Evolutionary conservation across 1,140 invertebrate genomes (phyloP).

Genomic region (Battus philenor): DNA sequence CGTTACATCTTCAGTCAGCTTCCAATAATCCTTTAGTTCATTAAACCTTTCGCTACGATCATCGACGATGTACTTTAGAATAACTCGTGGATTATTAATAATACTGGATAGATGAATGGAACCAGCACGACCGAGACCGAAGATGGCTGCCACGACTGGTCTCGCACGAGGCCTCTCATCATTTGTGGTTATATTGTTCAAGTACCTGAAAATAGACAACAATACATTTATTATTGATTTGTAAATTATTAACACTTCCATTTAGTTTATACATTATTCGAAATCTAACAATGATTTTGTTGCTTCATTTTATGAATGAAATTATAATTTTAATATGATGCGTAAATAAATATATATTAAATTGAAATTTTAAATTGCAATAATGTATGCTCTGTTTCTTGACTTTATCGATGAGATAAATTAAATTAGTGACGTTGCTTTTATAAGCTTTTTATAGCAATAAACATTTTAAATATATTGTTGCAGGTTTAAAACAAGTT

Average conservation of each 20-base stretch:
- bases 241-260: neutral
- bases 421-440: too few relatives aligned
- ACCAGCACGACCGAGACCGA: conserved; percentile 79
- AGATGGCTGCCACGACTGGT: conserved; percentile 72
- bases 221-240: neutral
- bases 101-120: conserved; percentile 80
- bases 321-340: too few relatives aligned
- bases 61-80: conserved; percentile 79
- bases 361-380: too few relatives aligned
- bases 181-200: conserved; percentile 29
- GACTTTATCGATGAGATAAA: too few relatives aligned
- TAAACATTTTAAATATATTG: too few relatives aligned
- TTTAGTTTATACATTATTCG: neutral
- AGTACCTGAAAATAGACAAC: conserved; percentile 19
- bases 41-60: conserved; percentile 68
- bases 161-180: conserved; percentile 16
- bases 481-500: too few relatives aligned
- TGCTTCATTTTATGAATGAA: neutral
- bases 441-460: too few relatives aligned
- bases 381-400: too few relatives aligned
- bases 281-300: neutral
- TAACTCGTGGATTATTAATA: conserved; percentile 72
- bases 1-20: conserved; percentile 55
- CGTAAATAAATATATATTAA: too few relatives aligned
- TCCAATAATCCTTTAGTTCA: conserved; percentile 74